Evolutionary conservation across 2,797 vertebrate species (phyloP).

Genomic region (Intellagama lesueurii): DNA sequence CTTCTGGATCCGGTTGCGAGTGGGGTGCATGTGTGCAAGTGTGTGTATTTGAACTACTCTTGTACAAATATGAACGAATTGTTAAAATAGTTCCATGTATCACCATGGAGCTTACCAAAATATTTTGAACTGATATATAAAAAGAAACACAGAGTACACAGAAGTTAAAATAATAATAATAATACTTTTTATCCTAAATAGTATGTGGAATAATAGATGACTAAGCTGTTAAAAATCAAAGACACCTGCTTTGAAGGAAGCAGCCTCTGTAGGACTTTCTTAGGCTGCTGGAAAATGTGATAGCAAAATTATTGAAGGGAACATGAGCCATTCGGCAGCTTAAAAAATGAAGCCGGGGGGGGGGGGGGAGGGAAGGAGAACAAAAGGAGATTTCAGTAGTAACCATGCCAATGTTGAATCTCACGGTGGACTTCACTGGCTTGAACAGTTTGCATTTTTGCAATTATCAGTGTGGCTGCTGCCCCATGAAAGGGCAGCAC

Average conservation of each 20-base stretch:
- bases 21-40: background rate
- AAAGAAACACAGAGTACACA: slow-evolving; percentile 5
- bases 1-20: background rate
- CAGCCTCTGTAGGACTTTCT: background rate
- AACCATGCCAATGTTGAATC: background rate
- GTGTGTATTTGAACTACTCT: background rate
- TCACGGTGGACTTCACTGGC: slow-evolving; percentile 14
- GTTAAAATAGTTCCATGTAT: slow-evolving; percentile 24
- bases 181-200: background rate
- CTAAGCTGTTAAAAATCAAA: background rate
- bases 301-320: slow-evolving; percentile 17
- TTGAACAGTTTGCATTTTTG: slow-evolving; percentile 19
- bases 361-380: background rate
- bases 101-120: slow-evolving; percentile 30
- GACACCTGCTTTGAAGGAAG: slow-evolving; percentile 23
- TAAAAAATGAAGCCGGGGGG: background rate
- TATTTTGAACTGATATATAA: background rate
- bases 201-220: background rate
- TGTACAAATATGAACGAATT: background rate
- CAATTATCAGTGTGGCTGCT: slow-evolving; percentile 16
- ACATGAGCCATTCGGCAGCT: background rate
- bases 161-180: background rate
- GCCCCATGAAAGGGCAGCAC: background rate
- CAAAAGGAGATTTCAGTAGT: slow-evolving; percentile 36
- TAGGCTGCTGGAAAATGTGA: slow-evolving; percentile 40